A percentile compares a stretch with the other conserved stretches of the same genome.
These are phyloP conservation scores for Teleopsis dalmanni DNA, from an alignment of 1,140 invertebrate genomes.

Conservation along the genomic window DNA sequence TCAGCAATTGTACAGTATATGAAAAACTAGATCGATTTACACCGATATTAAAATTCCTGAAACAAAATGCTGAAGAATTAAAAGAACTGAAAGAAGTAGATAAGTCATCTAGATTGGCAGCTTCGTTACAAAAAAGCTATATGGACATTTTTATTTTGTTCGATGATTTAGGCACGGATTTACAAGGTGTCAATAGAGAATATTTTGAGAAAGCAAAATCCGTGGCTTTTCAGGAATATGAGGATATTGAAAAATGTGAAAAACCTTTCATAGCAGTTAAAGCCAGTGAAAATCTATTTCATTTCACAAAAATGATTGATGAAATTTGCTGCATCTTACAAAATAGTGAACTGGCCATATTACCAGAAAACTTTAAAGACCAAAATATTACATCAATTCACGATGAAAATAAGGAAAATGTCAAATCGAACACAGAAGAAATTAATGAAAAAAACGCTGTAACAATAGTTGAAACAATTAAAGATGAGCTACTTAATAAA, in stretches of 20 bases:
- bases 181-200: background rate
- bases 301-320: background rate
- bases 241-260: conserved; percentile 3
- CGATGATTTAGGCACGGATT: conserved; percentile 16
- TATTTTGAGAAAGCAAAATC: conserved; percentile 1
- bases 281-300: background rate
- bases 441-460: no score
- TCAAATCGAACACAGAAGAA: no score
- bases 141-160: conserved; percentile 33
- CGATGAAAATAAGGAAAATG: no score
- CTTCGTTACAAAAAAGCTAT: conserved; percentile 29
- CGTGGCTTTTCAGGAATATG: background rate
- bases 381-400: no score
- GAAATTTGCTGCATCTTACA: no score
- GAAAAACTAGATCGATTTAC: background rate
- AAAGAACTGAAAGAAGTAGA: conserved; percentile 15
- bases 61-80: conserved; percentile 12
- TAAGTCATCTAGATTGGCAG: conserved; percentile 29
- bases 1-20: conserved; percentile 7
- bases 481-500: no score
- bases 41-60: background rate
- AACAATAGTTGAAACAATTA: no score
- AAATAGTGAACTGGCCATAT: no score
- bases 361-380: no score
- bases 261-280: background rate